Percentiles rank a stretch among this genome's conserved stretches.
Evolutionary conservation across 1,140 invertebrate species (phyloP).

Genomic region (Idris sp.): DNA sequence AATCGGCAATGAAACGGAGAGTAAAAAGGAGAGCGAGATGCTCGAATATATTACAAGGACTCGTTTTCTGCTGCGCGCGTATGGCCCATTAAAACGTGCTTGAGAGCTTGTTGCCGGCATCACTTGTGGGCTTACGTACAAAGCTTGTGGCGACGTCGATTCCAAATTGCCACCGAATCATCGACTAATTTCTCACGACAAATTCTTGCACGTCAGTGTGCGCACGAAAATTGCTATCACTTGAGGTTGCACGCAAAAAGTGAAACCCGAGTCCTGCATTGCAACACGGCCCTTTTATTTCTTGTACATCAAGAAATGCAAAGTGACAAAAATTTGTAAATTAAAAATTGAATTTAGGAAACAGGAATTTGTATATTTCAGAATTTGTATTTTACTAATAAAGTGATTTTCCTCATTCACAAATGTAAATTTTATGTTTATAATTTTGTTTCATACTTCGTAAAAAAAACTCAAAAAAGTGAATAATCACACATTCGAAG

Average conservation of each 20-base stretch:
- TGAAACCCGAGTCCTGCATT: not conserved
- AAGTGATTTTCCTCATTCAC: no score
- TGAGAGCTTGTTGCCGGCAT: constrained; percentile 21
- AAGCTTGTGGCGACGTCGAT: constrained; percentile 26
- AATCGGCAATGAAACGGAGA: constrained; percentile 52
- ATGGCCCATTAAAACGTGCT: constrained; percentile 59
- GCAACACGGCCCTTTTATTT: constrained; percentile 3
- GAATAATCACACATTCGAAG: no score
- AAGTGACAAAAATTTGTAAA: no score
- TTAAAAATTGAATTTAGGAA: no score
- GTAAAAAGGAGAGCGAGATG: constrained; percentile 51
- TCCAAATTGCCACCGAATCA: constrained; percentile 55
- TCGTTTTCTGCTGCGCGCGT: constrained; percentile 60
- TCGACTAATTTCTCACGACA: constrained; percentile 58
- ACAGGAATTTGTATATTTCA: no score
- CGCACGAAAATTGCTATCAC: constrained; percentile 26
- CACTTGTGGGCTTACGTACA: constrained; percentile 10
- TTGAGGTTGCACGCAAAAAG: constrained; percentile 12
- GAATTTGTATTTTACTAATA: no score
- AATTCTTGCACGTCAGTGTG: constrained; percentile 53
- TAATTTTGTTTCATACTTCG: no score
- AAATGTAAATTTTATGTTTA: no score
- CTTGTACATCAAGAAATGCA: no score
- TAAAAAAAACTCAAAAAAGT: no score
- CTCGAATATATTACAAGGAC: constrained; percentile 63